phyloP scores from a whole-genome alignment of 2,888 invertebrate species.

The Eledone cirrhosa region DNA sequence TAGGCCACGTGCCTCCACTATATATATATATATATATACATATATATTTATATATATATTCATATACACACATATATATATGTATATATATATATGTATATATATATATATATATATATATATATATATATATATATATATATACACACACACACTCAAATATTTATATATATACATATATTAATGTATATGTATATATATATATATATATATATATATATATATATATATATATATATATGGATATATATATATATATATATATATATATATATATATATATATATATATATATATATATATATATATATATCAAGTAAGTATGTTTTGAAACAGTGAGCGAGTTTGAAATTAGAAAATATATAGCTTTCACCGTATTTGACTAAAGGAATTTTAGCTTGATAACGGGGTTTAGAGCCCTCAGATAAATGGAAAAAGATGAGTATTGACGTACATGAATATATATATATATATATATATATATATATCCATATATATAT shows the following conservation, averaged over 20 bases:
- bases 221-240: constrained; percentile 12
- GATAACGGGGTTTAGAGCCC: too few relatives aligned
- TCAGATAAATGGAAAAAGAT: too few relatives aligned
- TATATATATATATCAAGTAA: too few relatives aligned
- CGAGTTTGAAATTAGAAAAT: too few relatives aligned
- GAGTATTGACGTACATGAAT: too few relatives aligned
- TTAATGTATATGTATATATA: too few relatives aligned
- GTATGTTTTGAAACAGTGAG: too few relatives aligned
- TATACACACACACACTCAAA: neutral
- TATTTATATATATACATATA: neutral
- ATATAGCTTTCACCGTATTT: too few relatives aligned
- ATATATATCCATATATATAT: too few relatives aligned
- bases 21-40: constrained; percentile 11
- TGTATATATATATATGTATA: constrained; percentile 1
- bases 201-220: neutral
- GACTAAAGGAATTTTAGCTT: too few relatives aligned
- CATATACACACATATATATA: neutral
- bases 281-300: neutral
- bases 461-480: too few relatives aligned
- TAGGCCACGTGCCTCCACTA: too few relatives aligned
- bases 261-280: neutral
- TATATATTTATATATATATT: constrained; percentile 15
- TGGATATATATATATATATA: neutral
- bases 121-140: constrained; percentile 16
- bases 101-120: constrained; percentile 18